Evolutionary conservation across 2,113 vertebrate genomes (phyloP).

Genomic region (Gymnocephalus cernua): DNA sequence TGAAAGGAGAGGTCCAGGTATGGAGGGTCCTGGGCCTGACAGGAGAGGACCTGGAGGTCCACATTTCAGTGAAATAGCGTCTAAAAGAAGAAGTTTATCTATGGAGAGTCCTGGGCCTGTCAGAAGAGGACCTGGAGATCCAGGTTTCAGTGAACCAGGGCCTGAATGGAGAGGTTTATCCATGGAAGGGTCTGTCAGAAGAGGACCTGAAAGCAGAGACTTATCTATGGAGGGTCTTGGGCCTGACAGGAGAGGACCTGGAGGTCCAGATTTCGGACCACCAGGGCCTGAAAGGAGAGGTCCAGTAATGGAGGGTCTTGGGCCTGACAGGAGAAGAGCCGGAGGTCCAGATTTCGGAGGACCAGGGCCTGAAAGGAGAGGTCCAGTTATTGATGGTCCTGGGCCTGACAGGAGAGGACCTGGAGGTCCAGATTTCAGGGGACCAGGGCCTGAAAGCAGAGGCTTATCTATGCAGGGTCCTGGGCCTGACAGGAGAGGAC

Average conservation of each 20-base stretch:
- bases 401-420: neutral
- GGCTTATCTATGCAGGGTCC: too few species aligned
- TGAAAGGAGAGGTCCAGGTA: neutral
- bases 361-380: slow-evolving; percentile 1
- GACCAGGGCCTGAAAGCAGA: neutral
- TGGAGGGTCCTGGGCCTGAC: neutral
- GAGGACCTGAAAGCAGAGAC: neutral
- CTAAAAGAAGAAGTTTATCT: neutral
- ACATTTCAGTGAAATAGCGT: neutral
- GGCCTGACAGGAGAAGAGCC: neutral
- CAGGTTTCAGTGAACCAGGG: slow-evolving; percentile 31
- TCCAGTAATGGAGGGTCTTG: neutral
- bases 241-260: neutral
- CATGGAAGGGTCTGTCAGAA: neutral
- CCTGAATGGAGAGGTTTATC: slow-evolving; percentile 1
- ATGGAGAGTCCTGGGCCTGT: neutral
- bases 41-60: neutral
- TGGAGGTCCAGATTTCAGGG: slow-evolving; percentile 24
- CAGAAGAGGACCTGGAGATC: neutral
- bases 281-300: neutral
- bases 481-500: too few species aligned
- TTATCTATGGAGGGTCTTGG: neutral
- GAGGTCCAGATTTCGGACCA: neutral
- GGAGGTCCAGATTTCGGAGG: neutral
- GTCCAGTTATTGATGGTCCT: neutral